Evolutionary conservation across 2,113 vertebrate genomes (phyloP), one percentile per base, ranked within the genome.

Genomic region (Oreochromis aureus): DNA sequence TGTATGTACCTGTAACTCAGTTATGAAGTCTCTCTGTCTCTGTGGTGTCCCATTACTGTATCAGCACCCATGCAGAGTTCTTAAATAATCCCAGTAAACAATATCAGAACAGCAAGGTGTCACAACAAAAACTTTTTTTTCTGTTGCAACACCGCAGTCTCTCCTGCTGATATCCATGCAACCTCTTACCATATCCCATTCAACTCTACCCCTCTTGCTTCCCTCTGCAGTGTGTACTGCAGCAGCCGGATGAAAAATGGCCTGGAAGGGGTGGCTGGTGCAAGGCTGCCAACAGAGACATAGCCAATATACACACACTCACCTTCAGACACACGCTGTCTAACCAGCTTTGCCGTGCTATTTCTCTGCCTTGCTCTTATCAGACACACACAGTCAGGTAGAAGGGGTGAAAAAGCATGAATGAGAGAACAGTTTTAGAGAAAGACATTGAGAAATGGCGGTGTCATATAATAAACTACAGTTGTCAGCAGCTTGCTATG

Each of bases 161-260:
- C n/a, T 86, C 79, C 83, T 36, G 46, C 69, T 86, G 78, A 61
- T 86, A 55, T 83, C 66, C 82, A 83, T 86, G 59, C 13, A 84
- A 76, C 81, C 63, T 69, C n/a, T 53, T 36, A 24, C n/a, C 78
- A 53, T 78, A 32, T 32, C 59, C 6, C 32, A 55, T 53, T n/a
- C 71, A 41, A 34, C 71, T 66, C 32, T 82, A 79, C n/a, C 76
- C 27, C 54, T 32, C 58, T 46, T 81, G 80, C 88, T 81, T 94
- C 84, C 85, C 87, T 87, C 86, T 94, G 93, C 94, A 95, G 95
- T 82, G 84, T 93, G 84, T 89, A 86, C 94, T 92, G 95, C 95
- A 95, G 93, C 89, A 93, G 81, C 84, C 55, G 85, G 91, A 94
- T 91, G 94, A 95, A 91, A 93, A 95, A 96, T 94, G 87, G 87